Percentiles rank a stretch among this genome's conserved stretches.
Conservation (phyloP, 2,888 invertebrate genomes). For the Shargacucullia verbasci region DNA sequence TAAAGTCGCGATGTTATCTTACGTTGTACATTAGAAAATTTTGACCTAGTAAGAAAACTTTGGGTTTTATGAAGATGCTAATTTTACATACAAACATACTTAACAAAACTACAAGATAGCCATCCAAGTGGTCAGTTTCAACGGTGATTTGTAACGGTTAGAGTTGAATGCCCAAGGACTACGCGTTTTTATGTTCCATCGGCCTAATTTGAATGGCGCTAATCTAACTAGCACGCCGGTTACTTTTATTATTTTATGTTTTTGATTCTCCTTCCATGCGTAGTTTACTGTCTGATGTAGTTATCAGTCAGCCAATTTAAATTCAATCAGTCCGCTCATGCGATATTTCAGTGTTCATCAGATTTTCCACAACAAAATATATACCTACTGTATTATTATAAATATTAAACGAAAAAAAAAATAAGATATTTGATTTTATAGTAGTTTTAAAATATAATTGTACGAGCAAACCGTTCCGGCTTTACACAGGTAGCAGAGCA, state of each 20-base stretch:
- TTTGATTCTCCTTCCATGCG: too few relatives aligned
- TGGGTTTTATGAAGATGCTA: slow-evolving; percentile 18
- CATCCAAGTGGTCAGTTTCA: slow-evolving; percentile 9
- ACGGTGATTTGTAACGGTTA: slow-evolving; percentile 60
- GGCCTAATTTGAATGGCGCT: slow-evolving; percentile 50
- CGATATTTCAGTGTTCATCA: neutral
- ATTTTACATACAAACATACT: slow-evolving; percentile 26
- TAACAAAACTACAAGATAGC: slow-evolving; percentile 24
- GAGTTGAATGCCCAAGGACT: slow-evolving; percentile 65
- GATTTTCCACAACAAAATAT: too few relatives aligned
- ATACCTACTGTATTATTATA: too few relatives aligned
- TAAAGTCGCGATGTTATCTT: too few relatives aligned
- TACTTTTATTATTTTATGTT: slow-evolving; percentile 23
- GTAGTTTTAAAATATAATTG: too few relatives aligned
- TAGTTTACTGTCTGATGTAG: neutral
- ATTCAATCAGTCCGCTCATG: neutral
- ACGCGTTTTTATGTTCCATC: slow-evolving; percentile 53
- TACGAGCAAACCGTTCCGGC: too few relatives aligned
- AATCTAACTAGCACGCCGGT: slow-evolving; percentile 46
- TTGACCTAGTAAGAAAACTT: slow-evolving; percentile 1
- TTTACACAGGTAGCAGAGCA: too few relatives aligned
- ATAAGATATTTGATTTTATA: too few relatives aligned
- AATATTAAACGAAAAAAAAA: too few relatives aligned
- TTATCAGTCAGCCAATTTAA: slow-evolving; percentile 16
- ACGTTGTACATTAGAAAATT: too few relatives aligned